Evolutionary conservation across 64 coral and sea anemone species (phyloP).

Genomic region (Trachythela sp.): DNA sequence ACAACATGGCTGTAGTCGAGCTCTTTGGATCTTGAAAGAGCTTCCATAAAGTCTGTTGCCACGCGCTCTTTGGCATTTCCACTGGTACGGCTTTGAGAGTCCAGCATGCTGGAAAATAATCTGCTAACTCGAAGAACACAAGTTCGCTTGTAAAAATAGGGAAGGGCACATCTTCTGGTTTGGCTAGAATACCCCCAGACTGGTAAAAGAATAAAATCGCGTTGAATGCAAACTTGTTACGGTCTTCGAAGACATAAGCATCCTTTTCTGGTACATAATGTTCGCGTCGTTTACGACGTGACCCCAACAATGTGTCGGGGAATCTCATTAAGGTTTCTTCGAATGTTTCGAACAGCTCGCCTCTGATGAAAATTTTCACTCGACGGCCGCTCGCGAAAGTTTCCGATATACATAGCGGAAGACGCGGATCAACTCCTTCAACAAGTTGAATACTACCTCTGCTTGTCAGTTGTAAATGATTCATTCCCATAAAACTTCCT

Average conservation of each 20-base stretch:
- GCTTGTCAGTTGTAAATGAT: neutral
- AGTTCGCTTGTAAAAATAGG: slow-evolving; percentile 63
- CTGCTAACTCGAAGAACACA: slow-evolving; percentile 71
- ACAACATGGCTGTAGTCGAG: neutral
- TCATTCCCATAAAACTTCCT: neutral
- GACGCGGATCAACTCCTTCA: neutral
- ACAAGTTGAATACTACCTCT: neutral
- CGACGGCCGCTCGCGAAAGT: slow-evolving; percentile 5
- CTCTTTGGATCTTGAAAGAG: slow-evolving; percentile 6
- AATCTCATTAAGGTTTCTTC: slow-evolving; percentile 74
- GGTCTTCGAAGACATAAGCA: slow-evolving; percentile 80
- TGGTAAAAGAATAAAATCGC: slow-evolving; percentile 95
- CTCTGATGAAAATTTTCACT: slow-evolving; percentile 81
- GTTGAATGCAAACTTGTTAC: slow-evolving; percentile 88
- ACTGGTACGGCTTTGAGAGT: slow-evolving; percentile 57
- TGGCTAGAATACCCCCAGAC: slow-evolving; percentile 65
- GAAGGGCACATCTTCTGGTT: slow-evolving; percentile 61
- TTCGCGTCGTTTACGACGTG: slow-evolving; percentile 46
- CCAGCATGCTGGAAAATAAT: slow-evolving; percentile 52
- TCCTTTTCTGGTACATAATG: slow-evolving; percentile 53
- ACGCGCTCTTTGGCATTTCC: neutral
- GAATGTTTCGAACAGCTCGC: slow-evolving; percentile 72
- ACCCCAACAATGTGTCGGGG: slow-evolving; percentile 78
- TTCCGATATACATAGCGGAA: neutral
- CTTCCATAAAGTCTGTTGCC: neutral